Conservation (phyloP, 30 jellyfish, hydroid and myxozoan species). For the Cassiopea xamachana region DNA sequence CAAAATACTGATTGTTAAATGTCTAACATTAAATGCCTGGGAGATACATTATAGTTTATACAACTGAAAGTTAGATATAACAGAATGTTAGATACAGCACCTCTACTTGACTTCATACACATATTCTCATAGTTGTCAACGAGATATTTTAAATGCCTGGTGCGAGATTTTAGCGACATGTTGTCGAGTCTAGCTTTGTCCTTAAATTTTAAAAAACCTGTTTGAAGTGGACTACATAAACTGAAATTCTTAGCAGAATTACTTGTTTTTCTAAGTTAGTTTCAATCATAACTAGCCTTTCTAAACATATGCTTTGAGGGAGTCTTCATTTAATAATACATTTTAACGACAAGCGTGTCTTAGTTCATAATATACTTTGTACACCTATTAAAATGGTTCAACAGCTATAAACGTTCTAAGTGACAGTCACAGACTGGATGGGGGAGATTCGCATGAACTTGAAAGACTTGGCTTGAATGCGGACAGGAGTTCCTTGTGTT, state of each 20-base stretch:
- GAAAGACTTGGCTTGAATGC: slow-evolving; percentile 29
- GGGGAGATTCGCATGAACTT: slow-evolving; percentile 39
- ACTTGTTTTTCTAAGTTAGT: neutral
- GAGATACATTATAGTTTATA: too few relatives aligned
- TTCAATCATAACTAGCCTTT: neutral
- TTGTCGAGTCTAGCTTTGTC: neutral
- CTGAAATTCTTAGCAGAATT: neutral
- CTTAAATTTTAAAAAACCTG: neutral
- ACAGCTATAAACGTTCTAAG: slow-evolving; percentile 47
- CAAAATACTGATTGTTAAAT: neutral
- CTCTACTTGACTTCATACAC: neutral
- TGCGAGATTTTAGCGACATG: neutral
- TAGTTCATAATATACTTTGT: neutral
- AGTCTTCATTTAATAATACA: neutral
- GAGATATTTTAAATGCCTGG: neutral
- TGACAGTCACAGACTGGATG: slow-evolving; percentile 71
- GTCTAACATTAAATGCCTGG: slow-evolving; percentile 4
- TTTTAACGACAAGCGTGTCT: slow-evolving; percentile 27
- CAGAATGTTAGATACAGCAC: neutral
- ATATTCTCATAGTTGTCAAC: neutral
- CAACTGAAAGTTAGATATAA: neutral
- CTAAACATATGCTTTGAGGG: too few relatives aligned
- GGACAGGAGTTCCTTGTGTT: slow-evolving; percentile 54
- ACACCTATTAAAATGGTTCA: slow-evolving; percentile 8
- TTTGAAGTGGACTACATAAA: neutral